phyloP scores from a whole-genome alignment of 2,888 invertebrate genomes.

The Chymomyza fuscimana region DNA sequence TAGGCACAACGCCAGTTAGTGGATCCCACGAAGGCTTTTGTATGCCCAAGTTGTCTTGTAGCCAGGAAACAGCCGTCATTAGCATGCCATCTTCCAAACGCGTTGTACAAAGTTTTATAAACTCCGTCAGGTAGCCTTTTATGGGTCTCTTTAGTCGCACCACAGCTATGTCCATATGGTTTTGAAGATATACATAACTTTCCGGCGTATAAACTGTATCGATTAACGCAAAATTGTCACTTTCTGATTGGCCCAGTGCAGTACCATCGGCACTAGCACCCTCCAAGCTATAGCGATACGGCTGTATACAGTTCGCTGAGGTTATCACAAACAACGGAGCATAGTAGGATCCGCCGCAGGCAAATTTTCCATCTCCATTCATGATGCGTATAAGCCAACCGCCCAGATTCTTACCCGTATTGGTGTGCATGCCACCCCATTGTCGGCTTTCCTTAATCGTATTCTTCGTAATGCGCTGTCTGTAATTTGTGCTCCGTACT shows the following conservation, averaged over 20 bases:
- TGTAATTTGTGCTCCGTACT: not conserved
- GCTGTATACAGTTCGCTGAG: slow-evolving; percentile 4
- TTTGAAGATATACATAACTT: not conserved
- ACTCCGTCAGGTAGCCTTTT: slow-evolving; percentile 38
- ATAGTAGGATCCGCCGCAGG: slow-evolving; percentile 9
- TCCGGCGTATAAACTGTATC: slow-evolving; percentile 36
- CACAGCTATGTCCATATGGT: slow-evolving; percentile 41
- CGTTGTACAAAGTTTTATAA: slow-evolving; percentile 28
- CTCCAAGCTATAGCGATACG: slow-evolving; percentile 2
- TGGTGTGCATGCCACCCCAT: not conserved
- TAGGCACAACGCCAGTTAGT: not conserved
- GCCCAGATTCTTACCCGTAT: slow-evolving; percentile 1
- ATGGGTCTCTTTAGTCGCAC: slow-evolving; percentile 35
- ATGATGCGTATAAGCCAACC: slow-evolving; percentile 12
- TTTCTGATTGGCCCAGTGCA: not conserved
- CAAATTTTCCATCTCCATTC: slow-evolving; percentile 5
- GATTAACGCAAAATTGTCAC: slow-evolving; percentile 2
- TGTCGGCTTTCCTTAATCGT: not conserved
- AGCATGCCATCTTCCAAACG: rapidly evolving
- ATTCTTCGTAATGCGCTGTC: not conserved
- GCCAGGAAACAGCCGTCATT: slow-evolving; percentile 36
- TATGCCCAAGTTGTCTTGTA: slow-evolving; percentile 19
- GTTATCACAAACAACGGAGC: slow-evolving; percentile 1
- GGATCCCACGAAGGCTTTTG: not conserved
- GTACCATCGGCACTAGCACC: slow-evolving; percentile 24